Percentiles rank a stretch among this genome's conserved stretches.
phyloP scores from a whole-genome alignment of 2,888 invertebrate genomes.

The Cosmopolites sordidus region DNA sequence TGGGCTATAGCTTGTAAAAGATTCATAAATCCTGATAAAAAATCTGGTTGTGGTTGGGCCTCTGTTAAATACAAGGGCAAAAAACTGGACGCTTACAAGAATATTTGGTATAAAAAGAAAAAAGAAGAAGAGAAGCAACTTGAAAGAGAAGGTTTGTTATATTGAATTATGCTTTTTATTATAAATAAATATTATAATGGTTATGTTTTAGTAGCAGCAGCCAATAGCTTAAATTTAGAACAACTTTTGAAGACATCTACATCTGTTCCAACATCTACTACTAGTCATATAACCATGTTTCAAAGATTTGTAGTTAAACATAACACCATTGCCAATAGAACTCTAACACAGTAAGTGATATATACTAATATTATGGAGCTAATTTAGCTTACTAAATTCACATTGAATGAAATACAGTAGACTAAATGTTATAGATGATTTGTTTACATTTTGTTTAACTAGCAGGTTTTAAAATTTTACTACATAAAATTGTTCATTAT shows the following conservation, averaged over 20 bases:
- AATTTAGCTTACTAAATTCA: no score
- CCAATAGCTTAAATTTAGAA: constrained; percentile 31
- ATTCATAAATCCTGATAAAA: constrained; percentile 86
- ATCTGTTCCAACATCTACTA: constrained; percentile 14
- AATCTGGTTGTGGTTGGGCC: constrained; percentile 91
- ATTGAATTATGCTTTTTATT: not conserved
- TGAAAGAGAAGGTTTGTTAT: constrained; percentile 35
- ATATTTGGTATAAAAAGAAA: constrained; percentile 71
- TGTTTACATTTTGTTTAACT: no score
- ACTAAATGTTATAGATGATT: no score
- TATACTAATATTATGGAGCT: constrained; percentile 1
- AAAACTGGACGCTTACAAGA: constrained; percentile 84
- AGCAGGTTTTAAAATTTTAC: no score
- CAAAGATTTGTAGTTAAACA: constrained; percentile 70
- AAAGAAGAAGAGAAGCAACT: constrained; percentile 45
- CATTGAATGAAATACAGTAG: no score
- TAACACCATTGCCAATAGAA: constrained; percentile 69
- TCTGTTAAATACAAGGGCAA: constrained; percentile 84
- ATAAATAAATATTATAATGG: not conserved
- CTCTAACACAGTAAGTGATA: constrained; percentile 73
- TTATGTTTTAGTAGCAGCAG: constrained; percentile 23
- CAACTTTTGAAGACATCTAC: constrained; percentile 32
- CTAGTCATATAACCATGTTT: constrained; percentile 42
- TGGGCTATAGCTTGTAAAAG: constrained; percentile 92
- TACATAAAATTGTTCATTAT: no score